Evolutionary conservation across 2,888 invertebrate genomes (phyloP), one percentile per base, ranked within the genome.

Genomic region (Cristatella mucedo): DNA sequence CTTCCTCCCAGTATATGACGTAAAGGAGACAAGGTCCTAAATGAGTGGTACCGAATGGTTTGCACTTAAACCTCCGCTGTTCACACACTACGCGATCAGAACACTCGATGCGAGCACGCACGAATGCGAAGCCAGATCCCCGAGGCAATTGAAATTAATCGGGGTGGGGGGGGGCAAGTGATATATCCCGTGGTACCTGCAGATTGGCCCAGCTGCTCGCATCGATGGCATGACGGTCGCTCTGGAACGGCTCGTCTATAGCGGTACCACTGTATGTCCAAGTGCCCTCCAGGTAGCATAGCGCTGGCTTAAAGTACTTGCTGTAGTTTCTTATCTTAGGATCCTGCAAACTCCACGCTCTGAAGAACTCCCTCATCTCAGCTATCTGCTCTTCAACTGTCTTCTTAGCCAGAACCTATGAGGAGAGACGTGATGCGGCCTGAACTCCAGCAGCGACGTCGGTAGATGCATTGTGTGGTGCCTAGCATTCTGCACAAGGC

Each of bases 201-300:
- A 36, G 44, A 19, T 57, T 54, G 34, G 45, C 46, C 52, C 54
- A 55, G 31, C 45, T 49, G 1, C 39, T 40, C 4, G 55, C 55
- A 33, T 54, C 55, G 5, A 55, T 43, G 41, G 43, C 46, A 42
- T 58, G 58, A 4, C 58, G 47, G 34, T 58, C 58, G 34, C 56
- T 57, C 5, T 45, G 39, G 41, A 58, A 58, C 0, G 56, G 53
- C 40, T 59, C 58, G n/a, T 50, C 49, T 1, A 56, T 30, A 3
- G 43, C 32, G 5, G 49, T 46, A 1, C 46, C 44, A 15, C 21
- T 33, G 4, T 46, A 45, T 2, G 49, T 50, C 52, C 53, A 54
- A 24, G 46, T 48, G 9, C 50, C 54, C 33, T 54, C 53, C 42
- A 53, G 21, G 37, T 47, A 51, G 29, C 50, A 46, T 34, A 53